Evolutionary conservation across 2,113 vertebrate species (phyloP).

Genomic region (Neoarius graeffei): DNA sequence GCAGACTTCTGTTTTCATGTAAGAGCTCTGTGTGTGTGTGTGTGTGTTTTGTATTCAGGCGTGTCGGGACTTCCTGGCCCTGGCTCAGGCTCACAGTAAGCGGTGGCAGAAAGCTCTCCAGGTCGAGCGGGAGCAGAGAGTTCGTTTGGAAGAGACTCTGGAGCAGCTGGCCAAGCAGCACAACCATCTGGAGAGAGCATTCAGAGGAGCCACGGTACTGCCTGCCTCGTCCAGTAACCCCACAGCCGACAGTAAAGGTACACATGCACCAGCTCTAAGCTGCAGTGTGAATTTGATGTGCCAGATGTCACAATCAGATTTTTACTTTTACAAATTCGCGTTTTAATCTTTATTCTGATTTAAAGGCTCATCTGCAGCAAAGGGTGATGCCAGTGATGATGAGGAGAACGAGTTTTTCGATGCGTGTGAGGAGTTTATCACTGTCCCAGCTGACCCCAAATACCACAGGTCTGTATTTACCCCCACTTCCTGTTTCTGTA

Average conservation of each 20-base stretch:
- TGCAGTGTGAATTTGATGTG: background rate
- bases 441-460: conserved; percentile 84
- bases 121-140: conserved; percentile 88
- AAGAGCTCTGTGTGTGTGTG: background rate
- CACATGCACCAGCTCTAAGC: no score
- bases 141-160: conserved; percentile 91
- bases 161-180: conserved; percentile 97
- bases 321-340: background rate
- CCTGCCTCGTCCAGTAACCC: conserved; percentile 71
- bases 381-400: conserved; percentile 91
- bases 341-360: background rate
- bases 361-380: conserved; percentile 74
- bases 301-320: background rate
- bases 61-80: conserved; percentile 87
- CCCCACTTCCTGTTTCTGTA: background rate
- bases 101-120: conserved; percentile 95
- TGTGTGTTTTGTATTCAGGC: conserved; percentile 68
- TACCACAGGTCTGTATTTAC: conserved; percentile 83
- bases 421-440: conserved; percentile 86
- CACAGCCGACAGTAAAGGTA: conserved; percentile 78
- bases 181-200: conserved; percentile 93
- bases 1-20: background rate
- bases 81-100: conserved; percentile 91
- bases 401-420: conserved; percentile 97
- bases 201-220: conserved; percentile 88